A percentile compares a stretch with the other conserved stretches of the same genome.
phyloP scores from a whole-genome alignment of 1,140 invertebrate genomes.

The Calephelis nemesis region DNA sequence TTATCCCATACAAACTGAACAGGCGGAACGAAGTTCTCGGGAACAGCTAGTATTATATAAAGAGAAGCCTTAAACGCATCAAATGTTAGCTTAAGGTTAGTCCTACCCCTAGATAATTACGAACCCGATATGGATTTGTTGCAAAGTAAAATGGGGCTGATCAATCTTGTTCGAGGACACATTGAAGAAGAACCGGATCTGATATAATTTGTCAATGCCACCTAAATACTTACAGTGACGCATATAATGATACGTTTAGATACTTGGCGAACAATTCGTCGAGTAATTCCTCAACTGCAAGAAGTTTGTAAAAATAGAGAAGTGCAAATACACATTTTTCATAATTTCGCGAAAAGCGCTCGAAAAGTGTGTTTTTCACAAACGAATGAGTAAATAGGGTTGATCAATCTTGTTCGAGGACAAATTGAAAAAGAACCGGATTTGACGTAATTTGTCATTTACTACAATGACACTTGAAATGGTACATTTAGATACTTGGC shows the following conservation, averaged over 20 bases:
- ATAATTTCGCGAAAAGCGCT: too few species aligned
- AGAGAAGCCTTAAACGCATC: too few species aligned
- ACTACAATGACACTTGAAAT: background rate
- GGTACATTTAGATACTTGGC: too few species aligned
- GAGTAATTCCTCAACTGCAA: too few species aligned
- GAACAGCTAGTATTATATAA: too few species aligned
- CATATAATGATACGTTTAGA: background rate
- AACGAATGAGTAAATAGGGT: background rate
- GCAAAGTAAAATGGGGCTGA: conserved; percentile 4
- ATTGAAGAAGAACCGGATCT: conserved; percentile 6
- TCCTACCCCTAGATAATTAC: background rate
- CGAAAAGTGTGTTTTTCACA: too few species aligned
- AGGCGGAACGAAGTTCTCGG: too few species aligned
- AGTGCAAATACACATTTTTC: too few species aligned
- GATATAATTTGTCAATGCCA: conserved; percentile 11
- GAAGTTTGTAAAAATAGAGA: too few species aligned
- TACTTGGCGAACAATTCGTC: too few species aligned
- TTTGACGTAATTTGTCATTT: conserved; percentile 5
- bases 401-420: conserved; percentile 13
- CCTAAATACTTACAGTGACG: conserved; percentile 3
- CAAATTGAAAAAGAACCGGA: conserved; percentile 3
- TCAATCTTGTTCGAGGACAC: conserved; percentile 15
- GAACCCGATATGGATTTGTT: background rate
- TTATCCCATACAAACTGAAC: too few species aligned
- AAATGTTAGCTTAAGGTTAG: background rate